phyloP scores from a whole-genome alignment of 1,140 invertebrate genomes.

The Rhyzopertha dominica region DNA sequence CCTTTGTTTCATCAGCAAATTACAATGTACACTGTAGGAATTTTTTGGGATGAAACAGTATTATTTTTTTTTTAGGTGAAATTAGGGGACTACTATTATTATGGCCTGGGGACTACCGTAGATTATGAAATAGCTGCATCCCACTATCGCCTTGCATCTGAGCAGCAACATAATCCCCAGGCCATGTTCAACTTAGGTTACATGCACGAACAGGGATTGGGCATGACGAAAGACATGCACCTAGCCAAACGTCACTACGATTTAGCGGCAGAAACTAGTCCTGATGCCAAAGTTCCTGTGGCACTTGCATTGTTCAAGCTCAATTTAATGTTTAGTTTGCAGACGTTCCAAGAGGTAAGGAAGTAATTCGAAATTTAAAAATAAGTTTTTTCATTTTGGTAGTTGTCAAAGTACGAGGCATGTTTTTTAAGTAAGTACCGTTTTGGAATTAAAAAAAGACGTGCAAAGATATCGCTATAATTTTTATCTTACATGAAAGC shows the following conservation, averaged over 20 bases:
- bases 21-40: too few species aligned
- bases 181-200: slow-evolving; percentile 99
- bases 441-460: too few species aligned
- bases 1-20: too few species aligned
- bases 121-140: slow-evolving; percentile 91
- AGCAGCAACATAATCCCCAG: slow-evolving; percentile 94
- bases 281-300: slow-evolving; percentile 92
- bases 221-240: slow-evolving; percentile 75
- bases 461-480: too few species aligned
- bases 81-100: slow-evolving; percentile 98
- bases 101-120: slow-evolving; percentile 82
- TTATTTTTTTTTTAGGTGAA: slow-evolving; percentile 66
- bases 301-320: slow-evolving; percentile 88
- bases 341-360: slow-evolving; percentile 66
- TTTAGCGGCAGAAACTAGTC: slow-evolving; percentile 88
- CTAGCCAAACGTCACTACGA: slow-evolving; percentile 92
- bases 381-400: too few species aligned
- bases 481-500: too few species aligned
- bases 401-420: too few species aligned
- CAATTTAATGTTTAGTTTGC: slow-evolving; percentile 69
- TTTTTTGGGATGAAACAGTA: too few species aligned
- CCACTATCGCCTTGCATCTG: slow-evolving; percentile 88
- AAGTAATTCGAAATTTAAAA: too few species aligned
- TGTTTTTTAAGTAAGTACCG: too few species aligned
- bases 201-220: slow-evolving; percentile 98